Evolutionary conservation across 2,797 vertebrate genomes (phyloP).

Genomic region (Muscicapa comitata): DNA sequence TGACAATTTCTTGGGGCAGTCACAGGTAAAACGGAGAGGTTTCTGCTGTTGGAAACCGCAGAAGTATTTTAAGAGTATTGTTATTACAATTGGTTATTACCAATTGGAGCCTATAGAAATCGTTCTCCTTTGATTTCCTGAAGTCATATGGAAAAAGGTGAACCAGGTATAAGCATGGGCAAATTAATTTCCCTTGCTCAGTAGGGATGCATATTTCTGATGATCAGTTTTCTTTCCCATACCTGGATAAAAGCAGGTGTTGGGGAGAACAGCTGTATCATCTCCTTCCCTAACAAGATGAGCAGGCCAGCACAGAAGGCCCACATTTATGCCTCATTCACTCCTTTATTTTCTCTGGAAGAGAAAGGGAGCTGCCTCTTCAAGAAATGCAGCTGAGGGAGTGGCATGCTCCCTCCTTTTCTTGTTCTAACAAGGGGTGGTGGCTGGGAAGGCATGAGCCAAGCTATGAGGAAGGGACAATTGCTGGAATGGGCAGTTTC

Average conservation of each 20-base stretch:
- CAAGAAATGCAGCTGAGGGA: not conserved
- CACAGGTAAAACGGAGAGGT: not conserved
- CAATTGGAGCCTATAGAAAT: not conserved
- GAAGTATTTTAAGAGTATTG: not conserved
- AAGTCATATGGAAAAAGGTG: not conserved
- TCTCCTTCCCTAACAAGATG: not conserved
- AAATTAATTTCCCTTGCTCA: not conserved
- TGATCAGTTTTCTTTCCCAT: not conserved
- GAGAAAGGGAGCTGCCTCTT: not conserved
- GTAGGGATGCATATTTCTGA: not conserved
- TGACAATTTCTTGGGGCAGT: not conserved
- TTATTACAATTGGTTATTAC: not conserved
- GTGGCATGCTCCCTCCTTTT: not conserved
- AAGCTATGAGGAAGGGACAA: not conserved
- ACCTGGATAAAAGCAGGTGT: not conserved
- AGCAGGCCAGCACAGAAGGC: not conserved
- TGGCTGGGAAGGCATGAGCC: not conserved
- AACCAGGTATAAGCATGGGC: not conserved
- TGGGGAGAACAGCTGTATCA: not conserved
- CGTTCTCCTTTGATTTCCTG: not conserved
- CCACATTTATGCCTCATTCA: not conserved
- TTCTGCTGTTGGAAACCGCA: not conserved
- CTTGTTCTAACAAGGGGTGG: not conserved
- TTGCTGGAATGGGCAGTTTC: not conserved
- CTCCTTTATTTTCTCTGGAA: not conserved